phyloP scores from a whole-genome alignment of 2,797 vertebrate genomes.

The Pachyuromys duprasi region DNA sequence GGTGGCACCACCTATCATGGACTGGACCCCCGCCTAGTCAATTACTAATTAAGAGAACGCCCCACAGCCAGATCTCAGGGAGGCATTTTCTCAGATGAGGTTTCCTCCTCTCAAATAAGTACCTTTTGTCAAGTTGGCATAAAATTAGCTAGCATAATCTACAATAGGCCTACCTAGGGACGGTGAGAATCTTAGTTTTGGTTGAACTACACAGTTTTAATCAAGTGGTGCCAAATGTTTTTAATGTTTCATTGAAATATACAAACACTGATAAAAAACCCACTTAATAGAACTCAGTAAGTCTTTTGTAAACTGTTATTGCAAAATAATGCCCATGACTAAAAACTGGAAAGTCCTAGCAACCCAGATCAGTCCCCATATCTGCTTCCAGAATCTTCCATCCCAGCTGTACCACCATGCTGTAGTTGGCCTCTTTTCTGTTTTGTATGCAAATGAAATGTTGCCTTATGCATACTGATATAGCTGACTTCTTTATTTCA shows the following conservation, averaged over 20 bases:
- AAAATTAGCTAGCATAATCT: neutral
- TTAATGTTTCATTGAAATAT: neutral
- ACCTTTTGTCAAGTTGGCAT: neutral
- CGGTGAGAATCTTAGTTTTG: neutral
- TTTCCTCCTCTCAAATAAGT: too few species aligned
- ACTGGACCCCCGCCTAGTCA: neutral
- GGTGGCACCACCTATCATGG: neutral
- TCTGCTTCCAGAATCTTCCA: neutral
- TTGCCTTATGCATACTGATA: neutral
- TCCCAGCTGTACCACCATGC: neutral
- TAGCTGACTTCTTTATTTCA: neutral
- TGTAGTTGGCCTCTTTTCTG: neutral
- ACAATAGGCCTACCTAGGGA: neutral
- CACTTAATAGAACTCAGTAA: neutral
- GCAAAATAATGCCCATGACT: neutral
- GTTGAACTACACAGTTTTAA: neutral
- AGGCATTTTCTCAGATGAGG: neutral
- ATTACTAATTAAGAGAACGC: neutral
- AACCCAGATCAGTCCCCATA: neutral
- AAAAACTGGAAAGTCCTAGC: neutral
- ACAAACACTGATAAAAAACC: neutral
- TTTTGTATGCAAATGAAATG: neutral
- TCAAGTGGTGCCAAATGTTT: neutral
- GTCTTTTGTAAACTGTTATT: neutral
- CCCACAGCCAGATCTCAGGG: too few species aligned